Base-by-base conservation (phyloP, 2,888 invertebrate species). In the Brachypterus glaber region DNA sequence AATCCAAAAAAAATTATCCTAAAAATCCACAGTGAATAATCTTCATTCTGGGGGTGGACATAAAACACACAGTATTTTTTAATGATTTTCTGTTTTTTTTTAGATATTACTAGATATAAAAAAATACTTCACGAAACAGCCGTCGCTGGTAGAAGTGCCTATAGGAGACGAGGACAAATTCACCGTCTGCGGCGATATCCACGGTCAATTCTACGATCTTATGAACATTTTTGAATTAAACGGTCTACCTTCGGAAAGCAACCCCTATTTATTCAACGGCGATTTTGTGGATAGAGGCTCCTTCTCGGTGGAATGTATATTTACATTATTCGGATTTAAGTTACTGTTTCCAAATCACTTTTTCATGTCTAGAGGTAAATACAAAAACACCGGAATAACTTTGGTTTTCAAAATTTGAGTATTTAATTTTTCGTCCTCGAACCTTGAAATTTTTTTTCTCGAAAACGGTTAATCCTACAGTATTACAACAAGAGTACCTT, bases 231-330 rank as follows among this genome's bases (percentile, higher is more conserved):
- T 98, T 68, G 76, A 90, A 54, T 73, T 96, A 47, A 98, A 98
- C 62, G 97, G 96, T n/a, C 69, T 90, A 43, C 98, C 98, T 4
- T 92, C 93, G 1, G 79, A 85, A 61, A 79, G 78, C 17, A 98
- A 99, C 71, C 97, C 97, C 35, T 98, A 96, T 69, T 81, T 98
- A 50, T 98, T 98, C 67, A 98, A 98, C 66, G 97, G 97, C 42
- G 98, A 99, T 70, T 98, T 99, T 66, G 98, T 99, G 12, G 98
- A 99, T 67, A 74, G 98, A 68, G 98, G 98, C 9, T 96, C 97
- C 0, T 99, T 99, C 66, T 96, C 96, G 21, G 96, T 98, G 17
- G 98, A 98, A 70, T 97, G 97, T 63, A 98, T 99, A 59, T 93
- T 99, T 62, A 89, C 89, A 5, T 70, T 98, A 46, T 93, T 99